A percentile compares a stretch with the other conserved stretches of the same genome.
Evolutionary conservation across 2,113 vertebrate genomes (phyloP).

Genomic region (Phrynosoma platyrhinos): DNA sequence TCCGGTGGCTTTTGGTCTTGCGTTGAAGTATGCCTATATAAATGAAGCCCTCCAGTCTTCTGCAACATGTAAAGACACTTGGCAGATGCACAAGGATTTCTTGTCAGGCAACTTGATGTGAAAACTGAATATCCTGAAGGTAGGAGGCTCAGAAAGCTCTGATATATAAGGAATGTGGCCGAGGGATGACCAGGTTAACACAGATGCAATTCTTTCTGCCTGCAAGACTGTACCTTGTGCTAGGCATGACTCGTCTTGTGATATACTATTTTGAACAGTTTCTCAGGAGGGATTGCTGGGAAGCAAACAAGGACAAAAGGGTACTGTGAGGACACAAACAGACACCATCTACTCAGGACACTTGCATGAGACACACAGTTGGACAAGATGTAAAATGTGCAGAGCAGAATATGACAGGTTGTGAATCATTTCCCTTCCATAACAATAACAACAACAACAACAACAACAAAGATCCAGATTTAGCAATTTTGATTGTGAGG

Average conservation of each 20-base stretch:
- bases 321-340: not conserved
- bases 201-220: not conserved
- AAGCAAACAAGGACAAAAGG: constrained; percentile 4
- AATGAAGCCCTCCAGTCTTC: not conserved
- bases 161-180: not conserved
- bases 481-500: too few species aligned
- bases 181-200: not conserved
- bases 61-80: not conserved
- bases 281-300: constrained; percentile 31
- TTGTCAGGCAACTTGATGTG: not conserved
- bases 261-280: constrained; percentile 54
- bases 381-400: not conserved
- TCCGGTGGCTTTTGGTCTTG: not conserved
- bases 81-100: not conserved
- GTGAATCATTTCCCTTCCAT: not conserved
- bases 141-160: not conserved
- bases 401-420: not conserved
- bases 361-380: not conserved
- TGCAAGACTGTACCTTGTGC: constrained; percentile 56
- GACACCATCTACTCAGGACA: not conserved
- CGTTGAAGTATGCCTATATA: not conserved
- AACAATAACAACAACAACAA: not conserved
- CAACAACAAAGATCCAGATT: too few species aligned
- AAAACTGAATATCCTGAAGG: constrained; percentile 43
- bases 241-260: constrained; percentile 53